Percentiles rank a stretch among this genome's conserved stretches.
These are phyloP conservation scores for Zaprionus bogoriensis DNA, from an alignment of 2,888 invertebrate genomes.

Conservation along the genomic window DNA sequence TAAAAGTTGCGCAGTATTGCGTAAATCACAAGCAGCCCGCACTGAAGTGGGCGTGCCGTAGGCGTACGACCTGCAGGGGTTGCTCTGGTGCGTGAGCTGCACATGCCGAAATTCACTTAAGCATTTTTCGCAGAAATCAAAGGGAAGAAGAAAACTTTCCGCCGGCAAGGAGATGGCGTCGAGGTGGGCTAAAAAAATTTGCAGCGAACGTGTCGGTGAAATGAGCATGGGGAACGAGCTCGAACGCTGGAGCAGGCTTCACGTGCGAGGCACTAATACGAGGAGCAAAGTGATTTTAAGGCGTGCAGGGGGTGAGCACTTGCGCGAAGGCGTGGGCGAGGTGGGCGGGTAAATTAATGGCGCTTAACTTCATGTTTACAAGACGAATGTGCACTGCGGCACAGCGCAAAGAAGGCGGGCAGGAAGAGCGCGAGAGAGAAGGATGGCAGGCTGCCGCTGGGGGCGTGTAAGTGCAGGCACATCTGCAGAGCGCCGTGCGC, in stretches of 20 bases:
- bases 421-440: background rate
- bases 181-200: conserved; percentile 48
- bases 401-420: conserved; percentile 2
- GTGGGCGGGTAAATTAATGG: conserved; percentile 67
- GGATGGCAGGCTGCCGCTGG: too few species aligned
- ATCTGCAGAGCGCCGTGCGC: conserved; percentile 13
- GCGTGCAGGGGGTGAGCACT: conserved; percentile 58
- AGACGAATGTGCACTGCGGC: conserved; percentile 60
- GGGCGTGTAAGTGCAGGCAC: conserved; percentile 16
- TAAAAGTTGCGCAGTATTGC: conserved; percentile 65
- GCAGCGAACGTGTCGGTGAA: conserved; percentile 52
- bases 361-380: conserved; percentile 76
- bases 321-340: background rate
- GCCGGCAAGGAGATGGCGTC: conserved; percentile 4
- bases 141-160: conserved; percentile 51
- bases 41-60: background rate
- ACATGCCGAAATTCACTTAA: conserved; percentile 70
- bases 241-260: too few species aligned
- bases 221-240: too few species aligned
- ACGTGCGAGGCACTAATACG: conserved; percentile 56
- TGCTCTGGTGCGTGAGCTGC: conserved; percentile 40
- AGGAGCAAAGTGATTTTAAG: conserved; percentile 68
- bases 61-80: background rate
- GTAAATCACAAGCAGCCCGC: conserved; percentile 57
- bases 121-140: conserved; percentile 61